A percentile compares a stretch with the other conserved stretches of the same genome.
phyloP scores from a whole-genome alignment of 2,888 invertebrate species.

The Melipona beecheii region DNA sequence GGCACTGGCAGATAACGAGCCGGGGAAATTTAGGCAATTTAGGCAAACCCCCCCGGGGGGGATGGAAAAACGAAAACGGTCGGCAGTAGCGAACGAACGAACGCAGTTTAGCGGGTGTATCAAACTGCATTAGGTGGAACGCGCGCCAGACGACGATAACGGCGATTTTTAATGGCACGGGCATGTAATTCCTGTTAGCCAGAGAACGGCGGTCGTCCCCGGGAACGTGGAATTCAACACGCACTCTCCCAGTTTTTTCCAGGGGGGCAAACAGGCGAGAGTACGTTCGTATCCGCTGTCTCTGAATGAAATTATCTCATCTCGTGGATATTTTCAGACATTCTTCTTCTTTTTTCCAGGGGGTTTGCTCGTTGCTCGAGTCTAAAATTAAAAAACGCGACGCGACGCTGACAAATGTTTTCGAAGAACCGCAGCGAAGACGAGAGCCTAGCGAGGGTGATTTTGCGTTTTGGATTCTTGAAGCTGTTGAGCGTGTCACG shows the following conservation, averaged over 20 bases:
- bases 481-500: neutral
- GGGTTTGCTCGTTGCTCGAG: too few species aligned
- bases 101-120: conserved; percentile 16
- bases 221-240: conserved; percentile 19
- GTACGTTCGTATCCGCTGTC: neutral
- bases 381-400: neutral
- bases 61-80: conserved; percentile 14
- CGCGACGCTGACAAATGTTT: neutral
- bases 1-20: conserved; percentile 45
- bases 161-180: conserved; percentile 62
- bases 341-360: too few species aligned
- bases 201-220: conserved; percentile 17
- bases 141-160: conserved; percentile 49
- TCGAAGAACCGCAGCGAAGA: neutral
- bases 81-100: conserved; percentile 4
- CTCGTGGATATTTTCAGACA: too few species aligned
- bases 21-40: conserved; percentile 39
- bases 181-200: conserved; percentile 49
- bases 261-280: neutral
- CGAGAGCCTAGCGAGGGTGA: neutral
- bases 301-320: neutral
- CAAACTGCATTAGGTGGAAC: conserved; percentile 47
- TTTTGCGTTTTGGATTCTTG: neutral
- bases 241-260: neutral
- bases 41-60: conserved; percentile 21